Evolutionary conservation across 1,140 invertebrate genomes (phyloP).

Genomic region (Lepidurus couesii): DNA sequence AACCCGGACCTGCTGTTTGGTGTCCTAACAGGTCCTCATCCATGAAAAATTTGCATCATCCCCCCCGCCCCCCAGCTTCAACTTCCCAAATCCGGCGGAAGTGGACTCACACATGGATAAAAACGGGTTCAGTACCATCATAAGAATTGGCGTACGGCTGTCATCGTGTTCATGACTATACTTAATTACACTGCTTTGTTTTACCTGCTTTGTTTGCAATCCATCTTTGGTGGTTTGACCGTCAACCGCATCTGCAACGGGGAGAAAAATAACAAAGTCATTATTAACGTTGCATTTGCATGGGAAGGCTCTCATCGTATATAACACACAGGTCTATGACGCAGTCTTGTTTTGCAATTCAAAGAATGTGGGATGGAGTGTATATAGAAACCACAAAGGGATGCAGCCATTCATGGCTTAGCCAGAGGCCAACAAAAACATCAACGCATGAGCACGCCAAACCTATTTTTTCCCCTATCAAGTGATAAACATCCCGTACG

Average conservation of each 20-base stretch:
- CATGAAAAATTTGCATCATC: background rate
- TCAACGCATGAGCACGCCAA: slow-evolving; percentile 9
- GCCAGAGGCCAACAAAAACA: background rate
- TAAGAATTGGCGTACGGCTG: background rate
- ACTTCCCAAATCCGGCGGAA: slow-evolving; percentile 2
- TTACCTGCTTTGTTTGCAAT: background rate
- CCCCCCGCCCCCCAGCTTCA: background rate
- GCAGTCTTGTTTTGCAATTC: too few relatives aligned
- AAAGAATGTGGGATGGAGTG: background rate
- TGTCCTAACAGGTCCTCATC: background rate
- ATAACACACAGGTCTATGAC: too few relatives aligned
- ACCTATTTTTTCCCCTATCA: background rate
- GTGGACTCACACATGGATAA: background rate
- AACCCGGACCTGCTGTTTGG: background rate
- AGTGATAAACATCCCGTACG: too few relatives aligned
- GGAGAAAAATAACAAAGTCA: background rate
- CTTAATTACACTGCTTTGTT: background rate
- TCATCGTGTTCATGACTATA: too few relatives aligned
- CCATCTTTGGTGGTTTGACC: background rate
- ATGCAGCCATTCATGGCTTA: background rate
- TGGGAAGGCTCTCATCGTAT: too few relatives aligned
- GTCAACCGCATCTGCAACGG: background rate
- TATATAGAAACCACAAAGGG: background rate
- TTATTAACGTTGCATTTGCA: background rate
- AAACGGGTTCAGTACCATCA: background rate